Evolutionary conservation across 2,888 invertebrate species (phyloP).

Genomic region (Phyllotreta striolata): DNA sequence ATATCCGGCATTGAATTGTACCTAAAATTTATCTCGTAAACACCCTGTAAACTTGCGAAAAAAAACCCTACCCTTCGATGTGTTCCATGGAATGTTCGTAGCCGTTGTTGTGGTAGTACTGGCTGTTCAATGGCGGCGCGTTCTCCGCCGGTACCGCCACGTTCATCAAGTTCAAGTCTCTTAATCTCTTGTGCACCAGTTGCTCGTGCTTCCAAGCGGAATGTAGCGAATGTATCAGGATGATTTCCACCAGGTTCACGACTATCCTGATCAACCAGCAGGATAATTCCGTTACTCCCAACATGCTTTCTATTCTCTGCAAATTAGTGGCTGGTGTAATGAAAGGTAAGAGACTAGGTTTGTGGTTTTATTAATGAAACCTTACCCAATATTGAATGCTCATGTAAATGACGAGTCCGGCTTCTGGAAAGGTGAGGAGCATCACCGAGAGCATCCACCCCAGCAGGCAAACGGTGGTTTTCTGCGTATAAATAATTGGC

Average conservation of each 20-base stretch:
- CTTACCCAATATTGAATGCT: constrained; percentile 66
- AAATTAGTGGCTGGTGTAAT: constrained; percentile 38
- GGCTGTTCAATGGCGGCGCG: constrained; percentile 49
- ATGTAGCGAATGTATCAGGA: constrained; percentile 64
- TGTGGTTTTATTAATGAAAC: constrained; percentile 4
- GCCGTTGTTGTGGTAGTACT: constrained; percentile 58
- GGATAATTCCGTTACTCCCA: constrained; percentile 63
- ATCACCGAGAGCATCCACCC: constrained; percentile 65
- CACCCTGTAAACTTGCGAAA: too few relatives aligned
- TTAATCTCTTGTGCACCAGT: constrained; percentile 60
- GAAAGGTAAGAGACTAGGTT: not conserved
- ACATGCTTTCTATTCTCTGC: constrained; percentile 61
- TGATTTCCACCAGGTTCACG: constrained; percentile 61
- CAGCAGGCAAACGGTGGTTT: constrained; percentile 62
- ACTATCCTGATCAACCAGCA: constrained; percentile 63
- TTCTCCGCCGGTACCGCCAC: constrained; percentile 52
- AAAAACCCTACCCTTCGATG: constrained; percentile 32
- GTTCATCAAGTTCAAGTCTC: constrained; percentile 61
- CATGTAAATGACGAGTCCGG: constrained; percentile 66
- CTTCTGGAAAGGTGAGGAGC: constrained; percentile 64
- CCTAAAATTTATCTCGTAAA: constrained; percentile 50
- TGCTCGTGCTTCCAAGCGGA: constrained; percentile 65
- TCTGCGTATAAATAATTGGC: constrained; percentile 53
- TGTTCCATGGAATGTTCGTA: constrained; percentile 56
- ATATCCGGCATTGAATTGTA: constrained; percentile 48